Evolutionary conservation across 2,113 vertebrate species (phyloP).

Genomic region (Actenoides lindsayi): DNA sequence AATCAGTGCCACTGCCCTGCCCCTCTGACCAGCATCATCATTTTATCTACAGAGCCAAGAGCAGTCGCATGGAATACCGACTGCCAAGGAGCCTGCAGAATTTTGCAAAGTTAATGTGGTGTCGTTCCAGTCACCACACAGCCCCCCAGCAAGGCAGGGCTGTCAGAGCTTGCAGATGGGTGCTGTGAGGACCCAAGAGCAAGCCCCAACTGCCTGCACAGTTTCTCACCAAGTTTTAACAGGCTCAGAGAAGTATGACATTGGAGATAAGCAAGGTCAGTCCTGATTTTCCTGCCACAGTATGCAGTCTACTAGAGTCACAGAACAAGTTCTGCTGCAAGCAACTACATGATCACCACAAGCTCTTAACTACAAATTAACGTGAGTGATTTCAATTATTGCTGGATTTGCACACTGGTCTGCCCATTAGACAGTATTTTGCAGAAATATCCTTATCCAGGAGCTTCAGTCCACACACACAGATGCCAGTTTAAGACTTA

Average conservation of each 20-base stretch:
- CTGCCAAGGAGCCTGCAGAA: neutral
- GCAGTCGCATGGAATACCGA: neutral
- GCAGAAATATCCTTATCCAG: neutral
- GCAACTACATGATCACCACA: neutral
- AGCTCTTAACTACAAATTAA: neutral
- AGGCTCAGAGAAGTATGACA: neutral
- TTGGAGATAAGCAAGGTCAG: conserved; percentile 12
- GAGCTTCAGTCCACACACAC: neutral
- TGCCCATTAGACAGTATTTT: neutral
- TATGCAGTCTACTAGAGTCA: neutral
- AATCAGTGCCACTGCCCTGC: neutral
- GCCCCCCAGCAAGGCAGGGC: neutral
- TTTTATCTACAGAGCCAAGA: neutral
- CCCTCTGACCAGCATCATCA: neutral
- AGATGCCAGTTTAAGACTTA: neutral
- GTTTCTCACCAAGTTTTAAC: neutral
- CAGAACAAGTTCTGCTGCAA: conserved; percentile 44
- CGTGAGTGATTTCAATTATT: neutral
- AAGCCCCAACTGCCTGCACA: neutral
- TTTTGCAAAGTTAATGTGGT: neutral
- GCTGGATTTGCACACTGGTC: neutral
- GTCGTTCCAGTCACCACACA: neutral
- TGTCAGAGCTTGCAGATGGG: neutral
- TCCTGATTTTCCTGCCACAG: conserved; percentile 18
- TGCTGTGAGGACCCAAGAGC: neutral